phyloP scores from a whole-genome alignment of 2,113 vertebrate genomes.

The Amia ocellicauda region DNA sequence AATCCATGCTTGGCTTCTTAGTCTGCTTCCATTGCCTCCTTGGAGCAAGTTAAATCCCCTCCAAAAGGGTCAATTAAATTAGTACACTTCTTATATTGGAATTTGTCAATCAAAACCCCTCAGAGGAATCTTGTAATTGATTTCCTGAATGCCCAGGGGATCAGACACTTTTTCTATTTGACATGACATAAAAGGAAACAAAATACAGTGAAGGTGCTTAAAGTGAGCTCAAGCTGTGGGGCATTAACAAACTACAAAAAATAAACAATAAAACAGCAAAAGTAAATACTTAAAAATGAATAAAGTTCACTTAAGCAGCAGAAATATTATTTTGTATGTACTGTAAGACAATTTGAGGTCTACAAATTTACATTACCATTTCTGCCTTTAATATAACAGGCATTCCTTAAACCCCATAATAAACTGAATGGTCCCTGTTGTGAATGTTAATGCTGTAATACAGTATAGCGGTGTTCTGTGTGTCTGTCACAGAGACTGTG shows the following conservation, averaged over 20 bases:
- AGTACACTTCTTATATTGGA: constrained; percentile 19
- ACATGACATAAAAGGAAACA: background rate
- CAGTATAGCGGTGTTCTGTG: background rate
- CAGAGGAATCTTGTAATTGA: background rate
- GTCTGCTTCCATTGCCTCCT: constrained; percentile 7
- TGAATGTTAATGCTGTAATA: background rate
- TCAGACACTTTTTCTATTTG: background rate
- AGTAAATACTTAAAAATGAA: no score
- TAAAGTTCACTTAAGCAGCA: no score
- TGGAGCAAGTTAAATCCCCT: constrained; percentile 21
- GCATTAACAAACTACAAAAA: no score
- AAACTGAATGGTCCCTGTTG: background rate
- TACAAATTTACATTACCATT: no score
- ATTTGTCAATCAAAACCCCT: constrained; percentile 19
- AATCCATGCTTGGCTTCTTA: constrained; percentile 1
- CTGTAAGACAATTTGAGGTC: no score
- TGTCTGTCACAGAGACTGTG: background rate
- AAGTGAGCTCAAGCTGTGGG: background rate
- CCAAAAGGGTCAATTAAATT: constrained; percentile 24
- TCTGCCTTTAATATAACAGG: no score
- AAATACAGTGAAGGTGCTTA: background rate
- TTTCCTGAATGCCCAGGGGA: background rate
- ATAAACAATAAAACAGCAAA: no score
- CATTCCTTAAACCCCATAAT: no score
- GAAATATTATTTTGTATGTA: no score